phyloP scores from a whole-genome alignment of 2,797 vertebrate species.

The Phoxinus dragarum region DNA sequence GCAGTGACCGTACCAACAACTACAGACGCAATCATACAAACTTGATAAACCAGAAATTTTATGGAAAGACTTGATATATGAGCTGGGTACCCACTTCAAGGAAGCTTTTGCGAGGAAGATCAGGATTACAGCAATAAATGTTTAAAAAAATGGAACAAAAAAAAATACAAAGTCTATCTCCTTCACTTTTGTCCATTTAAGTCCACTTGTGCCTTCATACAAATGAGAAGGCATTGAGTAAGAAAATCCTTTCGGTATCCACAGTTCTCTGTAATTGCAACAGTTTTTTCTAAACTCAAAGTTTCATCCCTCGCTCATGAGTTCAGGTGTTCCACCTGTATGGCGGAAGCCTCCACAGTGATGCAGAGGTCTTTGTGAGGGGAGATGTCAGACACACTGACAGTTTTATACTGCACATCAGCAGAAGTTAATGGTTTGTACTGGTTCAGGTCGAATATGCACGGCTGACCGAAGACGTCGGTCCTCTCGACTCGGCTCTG shows the following conservation, averaged over 20 bases:
- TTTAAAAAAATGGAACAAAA: slow-evolving; percentile 53
- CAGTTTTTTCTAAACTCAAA: slow-evolving; percentile 23
- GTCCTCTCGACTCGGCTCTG: slow-evolving; percentile 79
- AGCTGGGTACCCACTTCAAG: background rate
- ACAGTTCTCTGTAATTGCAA: slow-evolving; percentile 42
- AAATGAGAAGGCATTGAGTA: slow-evolving; percentile 20
- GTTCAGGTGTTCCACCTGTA: slow-evolving; percentile 97
- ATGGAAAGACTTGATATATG: slow-evolving; percentile 30
- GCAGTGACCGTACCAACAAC: slow-evolving; percentile 61
- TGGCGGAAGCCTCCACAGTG: slow-evolving; percentile 94
- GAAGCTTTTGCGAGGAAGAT: slow-evolving; percentile 69
- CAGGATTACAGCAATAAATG: slow-evolving; percentile 65
- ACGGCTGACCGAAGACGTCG: slow-evolving; percentile 78
- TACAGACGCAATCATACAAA: slow-evolving; percentile 37
- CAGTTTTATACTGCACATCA: slow-evolving; percentile 83
- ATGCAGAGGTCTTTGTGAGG: slow-evolving; percentile 98
- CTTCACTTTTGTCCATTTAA: slow-evolving; percentile 1
- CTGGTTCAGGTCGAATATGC: slow-evolving; percentile 95
- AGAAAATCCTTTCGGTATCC: slow-evolving; percentile 35
- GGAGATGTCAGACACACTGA: slow-evolving; percentile 77
- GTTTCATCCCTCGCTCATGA: slow-evolving; percentile 75
- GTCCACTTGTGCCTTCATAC: slow-evolving; percentile 31
- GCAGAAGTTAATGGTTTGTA: slow-evolving; percentile 88
- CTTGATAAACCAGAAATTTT: slow-evolving; percentile 27
- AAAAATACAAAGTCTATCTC: background rate